Conservation (phyloP, 2,888 invertebrate genomes). For the Hirtodrosophila alboralis region DNA sequence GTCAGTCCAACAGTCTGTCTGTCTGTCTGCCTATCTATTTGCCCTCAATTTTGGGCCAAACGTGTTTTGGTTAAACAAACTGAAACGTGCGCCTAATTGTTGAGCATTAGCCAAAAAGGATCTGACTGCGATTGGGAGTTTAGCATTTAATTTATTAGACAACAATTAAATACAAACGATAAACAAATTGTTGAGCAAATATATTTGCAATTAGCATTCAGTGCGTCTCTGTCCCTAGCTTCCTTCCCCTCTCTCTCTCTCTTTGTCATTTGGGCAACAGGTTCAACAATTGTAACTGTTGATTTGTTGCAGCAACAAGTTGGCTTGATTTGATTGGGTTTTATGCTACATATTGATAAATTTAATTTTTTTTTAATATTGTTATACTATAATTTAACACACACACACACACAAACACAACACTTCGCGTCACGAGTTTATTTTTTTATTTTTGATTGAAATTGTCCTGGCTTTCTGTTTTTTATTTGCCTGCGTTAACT, state of each 20-base stretch:
- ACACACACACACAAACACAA: constrained; percentile 22
- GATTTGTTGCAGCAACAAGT: constrained; percentile 49
- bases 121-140: constrained; percentile 22
- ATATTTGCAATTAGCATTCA: constrained; percentile 69
- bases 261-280: constrained; percentile 45
- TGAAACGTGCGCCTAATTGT: constrained; percentile 54
- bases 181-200: constrained; percentile 65
- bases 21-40: constrained; percentile 9
- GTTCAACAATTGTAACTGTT: constrained; percentile 18
- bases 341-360: too few relatives aligned
- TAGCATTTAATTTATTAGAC: constrained; percentile 59
- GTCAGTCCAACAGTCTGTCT: too few relatives aligned
- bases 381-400: too few relatives aligned
- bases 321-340: constrained; percentile 25
- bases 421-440: constrained; percentile 40
- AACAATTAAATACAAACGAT: background rate
- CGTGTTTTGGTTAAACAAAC: constrained; percentile 11
- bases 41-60: constrained; percentile 1
- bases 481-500: constrained; percentile 61
- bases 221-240: constrained; percentile 38
- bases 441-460: constrained; percentile 10
- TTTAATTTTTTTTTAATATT: too few relatives aligned
- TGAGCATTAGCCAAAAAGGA: constrained; percentile 26
- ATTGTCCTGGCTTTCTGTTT: constrained; percentile 40
- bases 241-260: background rate